Percentiles rank a stretch among this genome's conserved stretches.
These are phyloP conservation scores for Acanthoscelides obtectus DNA, from an alignment of 2,888 invertebrate genomes.

Conservation along the genomic window DNA sequence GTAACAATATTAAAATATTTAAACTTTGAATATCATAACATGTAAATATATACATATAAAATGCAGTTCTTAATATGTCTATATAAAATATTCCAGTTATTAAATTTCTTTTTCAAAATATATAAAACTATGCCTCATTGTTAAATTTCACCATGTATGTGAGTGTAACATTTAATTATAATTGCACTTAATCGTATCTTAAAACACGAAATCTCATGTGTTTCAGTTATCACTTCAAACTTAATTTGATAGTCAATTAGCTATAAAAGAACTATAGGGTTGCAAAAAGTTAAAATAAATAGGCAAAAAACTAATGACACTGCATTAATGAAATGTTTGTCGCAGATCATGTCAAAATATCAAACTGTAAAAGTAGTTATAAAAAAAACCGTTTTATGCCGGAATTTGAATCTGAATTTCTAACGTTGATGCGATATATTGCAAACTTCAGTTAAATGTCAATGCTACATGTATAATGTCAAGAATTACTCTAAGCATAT, in stretches of 20 bases:
- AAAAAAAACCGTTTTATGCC: too few relatives aligned
- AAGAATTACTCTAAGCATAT: too few relatives aligned
- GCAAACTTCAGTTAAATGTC: too few relatives aligned
- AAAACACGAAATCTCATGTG: constrained; percentile 6
- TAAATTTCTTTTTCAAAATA: constrained; percentile 8
- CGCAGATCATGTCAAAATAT: not conserved
- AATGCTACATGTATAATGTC: too few relatives aligned
- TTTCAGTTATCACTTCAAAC: constrained; percentile 11
- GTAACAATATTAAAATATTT: constrained; percentile 27
- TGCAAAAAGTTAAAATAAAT: constrained; percentile 2
- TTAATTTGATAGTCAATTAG: constrained; percentile 5
- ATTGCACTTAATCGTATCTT: constrained; percentile 2
- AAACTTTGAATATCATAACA: constrained; percentile 28
- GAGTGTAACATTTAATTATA: constrained; percentile 1
- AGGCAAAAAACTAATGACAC: not conserved
- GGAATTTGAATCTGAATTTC: too few relatives aligned
- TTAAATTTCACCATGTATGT: not conserved
- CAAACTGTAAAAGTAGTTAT: too few relatives aligned
- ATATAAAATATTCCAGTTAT: constrained; percentile 6
- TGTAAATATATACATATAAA: constrained; percentile 26
- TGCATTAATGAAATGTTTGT: not conserved
- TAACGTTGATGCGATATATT: too few relatives aligned
- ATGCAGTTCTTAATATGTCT: constrained; percentile 3
- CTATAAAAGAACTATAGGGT: constrained; percentile 8
- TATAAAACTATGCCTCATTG: constrained; percentile 9